Evolutionary conservation across 2,888 invertebrate genomes (phyloP), one percentile per base, ranked within the genome.

Genomic region (Leptopilina syphax): DNA sequence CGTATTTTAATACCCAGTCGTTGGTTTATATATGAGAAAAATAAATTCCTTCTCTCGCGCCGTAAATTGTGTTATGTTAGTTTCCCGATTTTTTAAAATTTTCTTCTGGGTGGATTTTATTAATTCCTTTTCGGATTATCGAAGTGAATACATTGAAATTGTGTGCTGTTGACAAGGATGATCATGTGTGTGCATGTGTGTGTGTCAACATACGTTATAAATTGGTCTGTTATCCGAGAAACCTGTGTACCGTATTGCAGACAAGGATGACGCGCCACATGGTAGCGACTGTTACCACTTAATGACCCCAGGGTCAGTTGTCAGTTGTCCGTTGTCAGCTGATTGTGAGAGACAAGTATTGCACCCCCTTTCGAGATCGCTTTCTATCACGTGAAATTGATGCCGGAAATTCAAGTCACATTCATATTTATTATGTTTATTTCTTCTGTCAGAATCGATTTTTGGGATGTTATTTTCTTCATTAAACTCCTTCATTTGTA

Each of bases 221-320:
- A 73, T 60, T 73, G 34, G 27, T 9, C 57, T 60, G 9, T 34
- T 57, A 73, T 73, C 10, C 6, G 54, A 73, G 10, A 57, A 73
- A 57, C 41, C 41, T 60, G 73, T 73, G 73, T 57, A 73, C 73
- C 73, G 73, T 73, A 57, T 57, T 73, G 54, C 57, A 57, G 65
- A 83, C 79, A 79, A 79, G 34, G 81, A 83, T 80, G 82, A 83
- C 82, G 82, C 79, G 83, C 77, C 81, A 82, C 82, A 79, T 67
- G 80, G 79, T 81, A 79, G 81, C 77, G 79, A 83, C 81, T 83
- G 79, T 79, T 79, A 73, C 79, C 78, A 80, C 68, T 77, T 77
- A 79, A 77, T 77, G 70, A 34, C 82, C 65, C 78, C 81, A 83
- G 83, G 82, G 80, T 79, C 80, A 80, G 66, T 73, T 67, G 66